Evolutionary conservation across 2,888 invertebrate genomes (phyloP).

Genomic region (Cylloceria caligata): DNA sequence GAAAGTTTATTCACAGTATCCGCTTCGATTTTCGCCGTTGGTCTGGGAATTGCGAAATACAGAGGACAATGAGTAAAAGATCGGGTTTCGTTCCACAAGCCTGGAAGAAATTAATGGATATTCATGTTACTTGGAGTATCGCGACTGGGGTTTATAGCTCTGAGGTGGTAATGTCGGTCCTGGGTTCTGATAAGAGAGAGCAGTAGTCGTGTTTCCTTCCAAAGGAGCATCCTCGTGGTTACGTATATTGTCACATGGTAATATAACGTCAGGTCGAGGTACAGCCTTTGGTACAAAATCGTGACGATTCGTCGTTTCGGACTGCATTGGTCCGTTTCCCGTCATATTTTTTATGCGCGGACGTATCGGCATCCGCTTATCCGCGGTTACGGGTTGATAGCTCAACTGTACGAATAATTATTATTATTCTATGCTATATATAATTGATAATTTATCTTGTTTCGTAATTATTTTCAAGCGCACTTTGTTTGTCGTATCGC

Average conservation of each 20-base stretch:
- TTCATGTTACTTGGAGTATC: constrained; percentile 75
- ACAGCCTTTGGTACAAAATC: constrained; percentile 77
- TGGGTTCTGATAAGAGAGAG: constrained; percentile 80
- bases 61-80: neutral
- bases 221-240: constrained; percentile 75
- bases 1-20: constrained; percentile 82
- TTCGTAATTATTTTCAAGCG: neutral
- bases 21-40: constrained; percentile 77
- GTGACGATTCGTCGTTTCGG: constrained; percentile 79
- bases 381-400: constrained; percentile 77
- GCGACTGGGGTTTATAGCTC: constrained; percentile 79
- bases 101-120: neutral
- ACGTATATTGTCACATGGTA: constrained; percentile 80
- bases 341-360: constrained; percentile 77
- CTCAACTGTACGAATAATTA: constrained; percentile 78
- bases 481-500: constrained; percentile 83
- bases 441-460: neutral
- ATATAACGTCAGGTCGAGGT: constrained; percentile 73
- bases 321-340: constrained; percentile 78
- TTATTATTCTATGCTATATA: neutral
- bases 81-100: neutral
- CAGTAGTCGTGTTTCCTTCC: constrained; percentile 79
- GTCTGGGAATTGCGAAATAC: constrained; percentile 67
- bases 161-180: constrained; percentile 72
- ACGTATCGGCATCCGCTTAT: constrained; percentile 78